Evolutionary conservation across 2,888 invertebrate species (phyloP), one percentile per base, ranked within the genome.

Genomic region (Pandemis heparana): DNA sequence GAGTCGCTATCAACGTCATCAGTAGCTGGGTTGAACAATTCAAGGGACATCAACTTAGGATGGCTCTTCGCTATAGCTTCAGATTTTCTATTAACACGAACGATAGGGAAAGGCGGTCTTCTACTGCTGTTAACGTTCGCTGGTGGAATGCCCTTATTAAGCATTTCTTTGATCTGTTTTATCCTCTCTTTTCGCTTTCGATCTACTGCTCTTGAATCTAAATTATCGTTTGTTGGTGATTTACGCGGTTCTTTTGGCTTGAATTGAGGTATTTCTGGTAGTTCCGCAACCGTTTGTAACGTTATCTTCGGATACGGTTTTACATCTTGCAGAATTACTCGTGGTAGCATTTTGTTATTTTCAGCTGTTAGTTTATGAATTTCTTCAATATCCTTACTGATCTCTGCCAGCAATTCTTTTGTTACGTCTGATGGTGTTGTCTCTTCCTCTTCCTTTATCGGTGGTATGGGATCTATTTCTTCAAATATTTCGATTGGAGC

Each of bases 1-100:
- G 97, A 98, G 86, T 98, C 98, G 82, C 98, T 98, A 86, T 98
- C 98, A 88, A 98, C 95, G 82, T 98, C 98, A 85, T 98, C 98
- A 7, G 97, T 97, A 83, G 98, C 98, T 1, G 98, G 98, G 90
- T 98, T 98, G 84, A 98, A 98, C 5, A 98, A 92, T 84, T 98
- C 98, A 72, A 98, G 88, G 0, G 97, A 96, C 83, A 98, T 95
- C 16, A 98, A 90, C 77, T 97, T 96, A 0, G 97, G 97, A 71
- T 97, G 92, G 61, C 96, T 95, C 80, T 96, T 96, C 0, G 96
- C 96, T 32, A 96, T 94, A 0, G 95, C 94, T 76, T 96, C 96
- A 5, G 95, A 84, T 88, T 96, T 95, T 79, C 94, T 93, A 60
- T 94, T 91, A 61, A 97, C 95, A 65, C 97, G 94, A 0, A 98